Evolutionary conservation across 2,797 vertebrate species (phyloP).

Genomic region (Falco rusticolus): DNA sequence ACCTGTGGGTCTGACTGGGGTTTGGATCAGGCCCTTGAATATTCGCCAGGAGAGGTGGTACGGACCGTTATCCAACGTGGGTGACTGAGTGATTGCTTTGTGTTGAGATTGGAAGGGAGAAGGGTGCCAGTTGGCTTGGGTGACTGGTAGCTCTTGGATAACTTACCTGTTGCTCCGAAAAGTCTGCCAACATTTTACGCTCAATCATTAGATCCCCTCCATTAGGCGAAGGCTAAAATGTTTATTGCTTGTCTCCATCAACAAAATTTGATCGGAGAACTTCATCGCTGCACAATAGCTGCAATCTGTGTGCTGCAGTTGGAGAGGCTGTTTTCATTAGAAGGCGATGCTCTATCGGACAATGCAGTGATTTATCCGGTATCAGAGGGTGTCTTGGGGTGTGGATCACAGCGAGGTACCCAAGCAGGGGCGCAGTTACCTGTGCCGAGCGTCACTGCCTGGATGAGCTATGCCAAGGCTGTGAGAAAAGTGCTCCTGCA

Average conservation of each 20-base stretch:
- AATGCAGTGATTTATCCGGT: fast-evolving
- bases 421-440: fast-evolving
- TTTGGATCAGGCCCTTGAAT: not conserved
- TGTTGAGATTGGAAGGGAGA: not conserved
- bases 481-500: not conserved
- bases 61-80: fast-evolving
- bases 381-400: not conserved
- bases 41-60: not conserved
- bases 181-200: not conserved
- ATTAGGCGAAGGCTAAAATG: not conserved
- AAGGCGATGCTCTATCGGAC: fast-evolving
- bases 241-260: not conserved
- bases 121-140: not conserved
- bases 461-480: not conserved
- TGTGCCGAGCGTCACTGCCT: not conserved
- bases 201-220: not conserved
- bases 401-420: fast-evolving
- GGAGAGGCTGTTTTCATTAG: not conserved
- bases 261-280: not conserved
- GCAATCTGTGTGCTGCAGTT: fast-evolving
- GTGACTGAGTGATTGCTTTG: not conserved
- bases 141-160: not conserved
- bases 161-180: not conserved
- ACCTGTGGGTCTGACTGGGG: not conserved
- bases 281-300: not conserved